Evolutionary conservation across 2,888 invertebrate species (phyloP), one percentile per base, ranked within the genome.

Genomic region (Microctonus hyperodae): DNA sequence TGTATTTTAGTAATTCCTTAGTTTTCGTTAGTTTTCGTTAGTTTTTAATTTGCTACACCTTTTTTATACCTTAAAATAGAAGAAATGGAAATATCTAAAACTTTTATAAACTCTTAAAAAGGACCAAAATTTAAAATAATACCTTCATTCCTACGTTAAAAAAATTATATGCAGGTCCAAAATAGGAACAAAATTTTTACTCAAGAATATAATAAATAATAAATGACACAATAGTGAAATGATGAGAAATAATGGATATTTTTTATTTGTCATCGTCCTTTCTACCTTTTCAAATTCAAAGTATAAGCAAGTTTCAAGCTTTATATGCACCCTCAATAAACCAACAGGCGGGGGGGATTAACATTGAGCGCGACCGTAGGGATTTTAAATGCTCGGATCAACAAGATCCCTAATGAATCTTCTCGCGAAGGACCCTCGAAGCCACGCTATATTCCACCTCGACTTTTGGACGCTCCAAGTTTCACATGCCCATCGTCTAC

Each of bases 351-450:
- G 68, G 33, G 25, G 48, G 16, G 44, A 53, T 33, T 48, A 57
- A 25, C 37, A 44, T 44, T 16, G 37, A 66, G 57, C 56, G 37
- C 56, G 55, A 66, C 57, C 70, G 50, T 57, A 48, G 59, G 68
- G 64, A 72, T 71, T 76, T n/a, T 72, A 71, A 78, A 77, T 72
- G 72, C 71, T 77, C 77, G 78, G 79, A 79, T 79, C 78, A 76
- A 78, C 75, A 75, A 79, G 78, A 79, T 80, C 78, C 80, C 78
- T 80, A 80, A 80, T 80, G 80, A 80, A 80, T 80, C 78, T 74
- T 70, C 72, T 67, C 65, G 71, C 63, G 71, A 73, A 75, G 73
- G 75, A 75, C 74, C 74, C 76, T 73, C 68, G 64, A 70, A 75
- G 73, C 73, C 71, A 70, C 67, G 56, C 70, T 22, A 35, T 58